Conservation (phyloP, 2,888 invertebrate genomes). For the Pegoplata infirma region DNA sequence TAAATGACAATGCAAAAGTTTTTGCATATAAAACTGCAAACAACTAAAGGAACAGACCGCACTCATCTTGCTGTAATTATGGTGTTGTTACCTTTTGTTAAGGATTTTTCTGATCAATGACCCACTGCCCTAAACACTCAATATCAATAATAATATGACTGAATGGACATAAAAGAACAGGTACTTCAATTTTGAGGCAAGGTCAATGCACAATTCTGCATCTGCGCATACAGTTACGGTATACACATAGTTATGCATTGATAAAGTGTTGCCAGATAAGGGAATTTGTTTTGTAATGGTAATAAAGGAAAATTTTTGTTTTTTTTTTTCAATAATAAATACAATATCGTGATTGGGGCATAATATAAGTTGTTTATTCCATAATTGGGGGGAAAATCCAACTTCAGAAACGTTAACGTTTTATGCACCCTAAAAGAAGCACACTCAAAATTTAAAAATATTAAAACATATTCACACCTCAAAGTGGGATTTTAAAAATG, state of each 20-base stretch:
- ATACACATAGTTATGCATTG: conserved; percentile 15
- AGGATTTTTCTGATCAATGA: conserved; percentile 29
- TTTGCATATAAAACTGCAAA: not conserved
- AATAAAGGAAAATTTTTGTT: no score
- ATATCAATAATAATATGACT: not conserved
- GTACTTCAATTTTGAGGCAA: conserved; percentile 51
- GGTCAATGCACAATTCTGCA: conserved; percentile 31
- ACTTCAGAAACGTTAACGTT: no score
- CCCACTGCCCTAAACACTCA: conserved; percentile 37
- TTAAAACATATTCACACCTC: no score
- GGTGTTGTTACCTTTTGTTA: not conserved
- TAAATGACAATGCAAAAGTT: conserved; percentile 18
- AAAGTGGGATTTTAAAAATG: no score
- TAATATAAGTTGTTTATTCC: no score
- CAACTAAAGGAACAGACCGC: not conserved
- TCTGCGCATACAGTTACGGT: conserved; percentile 1
- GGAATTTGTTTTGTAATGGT: no score
- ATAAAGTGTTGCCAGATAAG: no score
- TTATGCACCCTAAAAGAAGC: no score
- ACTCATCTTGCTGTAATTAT: conserved; percentile 2
- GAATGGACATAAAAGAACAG: conserved; percentile 37
- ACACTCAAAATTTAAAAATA: no score
- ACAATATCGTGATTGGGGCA: no score
- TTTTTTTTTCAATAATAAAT: no score
- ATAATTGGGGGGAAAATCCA: no score